Evolutionary conservation across 2,888 invertebrate genomes (phyloP), one percentile per base, ranked within the genome.

Genomic region (Raillietiella orientalis): DNA sequence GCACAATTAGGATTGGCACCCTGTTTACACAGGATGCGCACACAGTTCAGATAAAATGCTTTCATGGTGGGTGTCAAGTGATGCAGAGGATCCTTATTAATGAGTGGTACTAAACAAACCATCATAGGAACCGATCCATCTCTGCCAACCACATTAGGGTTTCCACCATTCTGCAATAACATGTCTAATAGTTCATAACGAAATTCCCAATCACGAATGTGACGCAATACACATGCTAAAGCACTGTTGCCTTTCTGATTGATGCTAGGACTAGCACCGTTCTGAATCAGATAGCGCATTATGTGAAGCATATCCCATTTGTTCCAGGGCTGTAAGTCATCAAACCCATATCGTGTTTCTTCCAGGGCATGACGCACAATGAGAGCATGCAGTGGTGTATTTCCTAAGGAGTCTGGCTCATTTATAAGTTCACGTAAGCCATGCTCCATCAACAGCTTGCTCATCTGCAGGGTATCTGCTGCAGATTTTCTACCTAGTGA

Each of bases 1-100:
- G 59, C 57, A 43, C 66, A 66, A 41, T 67, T 67, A 17, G 65
- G 62, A 41, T 64, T 62, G 14, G 66, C 66, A 32, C 66, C 66
- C 39, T 62, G 55, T 38, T 62, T 58, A 34, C 67, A 45, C 14
- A 69, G 47, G 24, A 64, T 57, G 23, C 61, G 51, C 26, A 69
- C 59, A 40, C 65, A 66, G 38, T 62, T 60, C 34, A 66, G 41
- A 39, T 66, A 66, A 40, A 62, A 63, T 3, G 66, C 61, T 53
- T 65, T 65, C 61, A 63, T 64, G 33, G 56, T 60, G 42, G 65
- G 65, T 4, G 63, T 63, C 38, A 63, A 62, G 41, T 62, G 59
- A 41, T 64, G 62, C 24, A 63, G 42, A 24, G 64, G 62, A 44
- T 66, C 65, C 39, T 66, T 66, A 41, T 66, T 66, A 29, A 67